phyloP scores from a whole-genome alignment of 2,113 vertebrate genomes.

The Aspidoscelis tigris region DNA sequence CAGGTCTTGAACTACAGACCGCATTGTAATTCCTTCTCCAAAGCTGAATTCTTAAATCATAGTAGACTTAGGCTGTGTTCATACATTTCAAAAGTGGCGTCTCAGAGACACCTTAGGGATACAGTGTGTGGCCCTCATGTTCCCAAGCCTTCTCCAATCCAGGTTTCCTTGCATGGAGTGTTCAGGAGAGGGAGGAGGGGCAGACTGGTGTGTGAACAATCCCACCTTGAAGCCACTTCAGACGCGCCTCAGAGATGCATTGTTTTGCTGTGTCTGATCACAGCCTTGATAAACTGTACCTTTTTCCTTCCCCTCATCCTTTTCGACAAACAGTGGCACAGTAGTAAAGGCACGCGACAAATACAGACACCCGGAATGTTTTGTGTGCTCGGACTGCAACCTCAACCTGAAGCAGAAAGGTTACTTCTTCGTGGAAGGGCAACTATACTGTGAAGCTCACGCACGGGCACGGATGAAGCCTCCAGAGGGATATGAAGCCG shows the following conservation, averaged over 20 bases:
- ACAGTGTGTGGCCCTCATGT: too few relatives aligned
- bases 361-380: conserved; percentile 92
- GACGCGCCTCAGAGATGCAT: too few relatives aligned
- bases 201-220: too few relatives aligned
- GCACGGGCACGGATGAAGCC: conserved; percentile 89
- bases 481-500: conserved; percentile 90
- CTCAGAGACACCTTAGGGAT: too few relatives aligned
- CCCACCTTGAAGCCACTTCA: too few relatives aligned
- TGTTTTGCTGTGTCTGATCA: too few relatives aligned
- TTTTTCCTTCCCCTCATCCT: neutral
- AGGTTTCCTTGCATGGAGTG: too few relatives aligned
- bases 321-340: conserved; percentile 79
- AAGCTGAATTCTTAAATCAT: neutral
- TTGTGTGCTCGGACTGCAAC: conserved; percentile 93
- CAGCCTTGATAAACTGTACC: neutral
- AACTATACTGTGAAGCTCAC: conserved; percentile 95
- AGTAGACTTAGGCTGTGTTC: neutral
- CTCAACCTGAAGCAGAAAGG: conserved; percentile 97
- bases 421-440: conserved; percentile 95
- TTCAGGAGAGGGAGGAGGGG: too few relatives aligned
- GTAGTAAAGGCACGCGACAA: conserved; percentile 96
- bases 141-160: too few relatives aligned
- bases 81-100: too few relatives aligned
- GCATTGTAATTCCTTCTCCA: neutral
- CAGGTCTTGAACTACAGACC: neutral